Conservation (phyloP, 2,888 invertebrate species). For the Oasisia sp. region DNA sequence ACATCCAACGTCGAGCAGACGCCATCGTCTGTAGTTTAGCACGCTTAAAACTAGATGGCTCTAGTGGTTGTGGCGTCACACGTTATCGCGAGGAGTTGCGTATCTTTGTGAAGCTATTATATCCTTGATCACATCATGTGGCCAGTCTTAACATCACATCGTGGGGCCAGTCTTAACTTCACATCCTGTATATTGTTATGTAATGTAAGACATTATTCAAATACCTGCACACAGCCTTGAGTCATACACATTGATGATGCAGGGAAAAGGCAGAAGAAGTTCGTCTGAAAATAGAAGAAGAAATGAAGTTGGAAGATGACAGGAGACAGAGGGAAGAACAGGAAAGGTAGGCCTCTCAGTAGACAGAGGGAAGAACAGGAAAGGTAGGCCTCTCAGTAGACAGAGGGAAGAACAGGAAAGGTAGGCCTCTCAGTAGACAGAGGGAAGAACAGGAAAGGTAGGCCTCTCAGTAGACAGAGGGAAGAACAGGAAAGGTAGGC, state of each 20-base stretch:
- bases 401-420: not conserved
- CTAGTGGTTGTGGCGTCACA: no score
- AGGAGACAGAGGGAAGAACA: not conserved
- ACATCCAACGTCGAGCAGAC: no score
- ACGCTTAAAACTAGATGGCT: no score
- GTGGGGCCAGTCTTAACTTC: no score
- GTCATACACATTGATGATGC: slow-evolving; percentile 22
- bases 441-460: not conserved
- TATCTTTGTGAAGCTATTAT: no score
- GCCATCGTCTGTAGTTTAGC: no score
- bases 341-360: not conserved
- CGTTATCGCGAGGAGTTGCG: no score
- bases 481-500: not conserved
- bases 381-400: not conserved
- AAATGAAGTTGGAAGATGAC: not conserved
- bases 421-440: not conserved
- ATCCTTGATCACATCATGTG: no score
- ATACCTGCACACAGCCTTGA: not conserved
- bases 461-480: not conserved
- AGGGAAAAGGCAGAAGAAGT: slow-evolving; percentile 54
- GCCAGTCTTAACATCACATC: no score
- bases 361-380: not conserved
- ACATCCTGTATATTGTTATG: not conserved
- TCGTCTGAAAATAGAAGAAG: slow-evolving; percentile 48
- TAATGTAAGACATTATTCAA: not conserved